phyloP scores from a whole-genome alignment of 1,140 invertebrate species.

The Homalodisca vitripennis region DNA sequence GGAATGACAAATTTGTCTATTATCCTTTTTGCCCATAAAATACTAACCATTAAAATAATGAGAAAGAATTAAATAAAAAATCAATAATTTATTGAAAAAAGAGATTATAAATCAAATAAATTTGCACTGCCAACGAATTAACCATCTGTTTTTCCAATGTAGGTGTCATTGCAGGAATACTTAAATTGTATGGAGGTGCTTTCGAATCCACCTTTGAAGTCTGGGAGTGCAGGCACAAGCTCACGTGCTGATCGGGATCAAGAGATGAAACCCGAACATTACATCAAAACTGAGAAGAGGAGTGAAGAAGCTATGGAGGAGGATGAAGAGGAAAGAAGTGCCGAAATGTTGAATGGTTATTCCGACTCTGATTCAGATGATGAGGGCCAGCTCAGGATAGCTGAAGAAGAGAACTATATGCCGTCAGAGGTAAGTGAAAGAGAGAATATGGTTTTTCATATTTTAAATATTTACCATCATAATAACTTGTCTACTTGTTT shows the following conservation, averaged over 20 bases:
- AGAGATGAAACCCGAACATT: not conserved
- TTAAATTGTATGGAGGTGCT: constrained; percentile 20
- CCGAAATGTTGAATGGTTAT: constrained; percentile 10
- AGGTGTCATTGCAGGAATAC: constrained; percentile 20
- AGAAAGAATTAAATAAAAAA: too few relatives aligned
- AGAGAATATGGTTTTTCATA: not conserved
- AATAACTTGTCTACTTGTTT: too few relatives aligned
- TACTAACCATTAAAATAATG: too few relatives aligned
- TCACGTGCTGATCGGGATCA: too few relatives aligned
- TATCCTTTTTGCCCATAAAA: too few relatives aligned
- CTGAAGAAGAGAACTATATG: constrained; percentile 2
- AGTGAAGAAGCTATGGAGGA: not conserved
- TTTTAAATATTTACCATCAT: not conserved
- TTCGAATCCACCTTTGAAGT: not conserved
- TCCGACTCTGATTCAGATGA: constrained; percentile 20
- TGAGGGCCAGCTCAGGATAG: constrained; percentile 23
- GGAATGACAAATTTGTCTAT: too few relatives aligned
- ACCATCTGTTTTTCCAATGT: too few relatives aligned
- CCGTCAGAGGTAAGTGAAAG: not conserved
- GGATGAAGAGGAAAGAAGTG: not conserved
- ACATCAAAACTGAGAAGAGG: not conserved
- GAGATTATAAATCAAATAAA: too few relatives aligned
- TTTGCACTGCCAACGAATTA: too few relatives aligned
- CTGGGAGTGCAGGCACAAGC: not conserved
- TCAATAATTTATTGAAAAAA: too few relatives aligned